A percentile compares a stretch with the other conserved stretches of the same genome.
Conservation (phyloP, 2,113 vertebrate genomes). For the Oxygymnocypris stewartii region DNA sequence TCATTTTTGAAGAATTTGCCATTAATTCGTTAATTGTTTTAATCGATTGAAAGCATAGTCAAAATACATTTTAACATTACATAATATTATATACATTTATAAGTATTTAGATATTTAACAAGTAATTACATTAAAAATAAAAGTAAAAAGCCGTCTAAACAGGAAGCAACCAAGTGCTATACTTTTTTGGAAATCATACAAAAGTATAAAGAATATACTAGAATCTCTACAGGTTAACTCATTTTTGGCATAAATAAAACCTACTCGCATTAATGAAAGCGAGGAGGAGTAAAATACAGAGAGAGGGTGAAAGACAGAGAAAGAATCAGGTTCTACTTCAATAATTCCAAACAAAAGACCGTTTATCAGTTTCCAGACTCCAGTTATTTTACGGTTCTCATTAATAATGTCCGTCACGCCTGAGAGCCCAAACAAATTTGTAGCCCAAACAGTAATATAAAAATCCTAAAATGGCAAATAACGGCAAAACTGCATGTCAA, state of each 20-base stretch:
- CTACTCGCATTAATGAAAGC: constrained; percentile 1
- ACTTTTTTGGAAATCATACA: neutral
- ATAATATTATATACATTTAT: no score
- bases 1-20: no score
- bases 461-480: constrained; percentile 70
- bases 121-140: no score
- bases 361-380: constrained; percentile 53
- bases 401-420: constrained; percentile 72
- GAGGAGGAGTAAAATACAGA: constrained; percentile 14
- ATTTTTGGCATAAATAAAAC: neutral
- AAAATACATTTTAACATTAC: no score
- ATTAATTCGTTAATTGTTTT: no score
- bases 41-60: no score
- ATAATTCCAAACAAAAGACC: constrained; percentile 52
- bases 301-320: constrained; percentile 1
- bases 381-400: constrained; percentile 69
- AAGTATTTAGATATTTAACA: no score
- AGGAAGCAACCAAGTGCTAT: neutral
- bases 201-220: neutral
- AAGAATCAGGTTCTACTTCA: constrained; percentile 45
- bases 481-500: constrained; percentile 73
- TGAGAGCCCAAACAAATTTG: constrained; percentile 70
- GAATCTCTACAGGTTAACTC: neutral
- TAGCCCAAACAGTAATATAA: constrained; percentile 74
- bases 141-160: neutral